Conservation (phyloP, 2,888 invertebrate genomes). For the Agonopterix arenella region DNA sequence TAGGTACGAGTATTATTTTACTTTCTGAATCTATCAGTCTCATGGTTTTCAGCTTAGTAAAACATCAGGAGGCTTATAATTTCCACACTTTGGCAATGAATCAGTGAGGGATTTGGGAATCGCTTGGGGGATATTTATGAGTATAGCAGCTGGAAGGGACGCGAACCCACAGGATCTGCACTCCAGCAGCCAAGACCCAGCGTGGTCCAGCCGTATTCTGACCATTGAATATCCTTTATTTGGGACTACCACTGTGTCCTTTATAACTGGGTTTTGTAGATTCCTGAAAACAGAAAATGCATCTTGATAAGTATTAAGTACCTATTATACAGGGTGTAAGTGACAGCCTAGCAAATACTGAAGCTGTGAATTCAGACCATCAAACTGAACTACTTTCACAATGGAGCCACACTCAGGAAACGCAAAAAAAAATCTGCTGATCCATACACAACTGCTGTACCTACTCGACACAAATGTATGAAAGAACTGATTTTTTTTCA, state of each 20-base stretch:
- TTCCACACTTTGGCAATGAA: constrained; percentile 69
- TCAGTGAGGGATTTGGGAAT: constrained; percentile 60
- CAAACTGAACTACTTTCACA: too few relatives aligned
- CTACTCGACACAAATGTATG: too few relatives aligned
- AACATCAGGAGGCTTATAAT: constrained; percentile 64
- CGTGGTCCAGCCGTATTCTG: constrained; percentile 70
- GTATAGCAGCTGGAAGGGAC: constrained; percentile 59
- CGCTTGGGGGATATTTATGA: constrained; percentile 60
- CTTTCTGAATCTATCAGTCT: constrained; percentile 19
- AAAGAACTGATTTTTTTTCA: too few relatives aligned
- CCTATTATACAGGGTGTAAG: too few relatives aligned
- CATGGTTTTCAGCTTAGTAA: constrained; percentile 44
- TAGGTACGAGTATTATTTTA: too few relatives aligned
- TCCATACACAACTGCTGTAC: too few relatives aligned
- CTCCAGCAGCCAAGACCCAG: constrained; percentile 71
- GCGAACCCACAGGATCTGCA: constrained; percentile 57
- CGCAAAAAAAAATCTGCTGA: too few relatives aligned
- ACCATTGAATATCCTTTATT: constrained; percentile 79
- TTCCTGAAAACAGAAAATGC: constrained; percentile 49
- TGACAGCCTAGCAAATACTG: too few relatives aligned
- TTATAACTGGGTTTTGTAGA: constrained; percentile 66
- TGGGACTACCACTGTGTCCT: constrained; percentile 80
- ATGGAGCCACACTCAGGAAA: too few relatives aligned
- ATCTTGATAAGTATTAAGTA: too few relatives aligned
- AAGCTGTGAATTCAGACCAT: too few relatives aligned